Base-by-base conservation (phyloP, 2,888 invertebrate species). In the Drosophila falleni region DNA sequence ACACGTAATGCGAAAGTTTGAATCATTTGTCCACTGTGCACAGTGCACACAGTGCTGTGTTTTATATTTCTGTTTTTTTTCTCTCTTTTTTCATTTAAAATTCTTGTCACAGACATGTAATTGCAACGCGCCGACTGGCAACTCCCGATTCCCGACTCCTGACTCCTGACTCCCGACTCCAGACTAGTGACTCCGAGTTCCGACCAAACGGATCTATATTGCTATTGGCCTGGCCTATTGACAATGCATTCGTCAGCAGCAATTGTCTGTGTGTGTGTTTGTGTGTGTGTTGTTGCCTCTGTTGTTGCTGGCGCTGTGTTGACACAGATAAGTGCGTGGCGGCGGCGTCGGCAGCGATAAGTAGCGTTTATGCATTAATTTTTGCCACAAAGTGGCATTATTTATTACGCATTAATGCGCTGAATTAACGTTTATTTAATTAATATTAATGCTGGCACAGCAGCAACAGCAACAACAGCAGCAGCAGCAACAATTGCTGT, bases 381-480 rank as follows among this genome's bases (percentile, higher is more conserved):
- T 89, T 80, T 71, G 81, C 78, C 71, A 72, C 89, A 84, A 80
- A 74, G 81, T 87, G 74, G 80, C 88, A 89, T 86, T 89, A 86
- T 86, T 86, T 89, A 86, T 86, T 85, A 85, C 88, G 78, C 89
- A 86, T 89, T 87, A 89, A 86, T 87, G 87, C 84, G 89, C 80
- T 86, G 86, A 87, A 89, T 89, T 86, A 87, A 89, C 86, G 89
- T 89, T 87, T 89, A 85, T 89, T 89, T 86, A 89, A 89, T 86
- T 86, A 86, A 86, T 86, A 86, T 85, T 85, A 85, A 85, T 85
- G 85, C 87, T 73, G 72, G 54, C 44, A 46, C 70, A 74, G 77
- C 70, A 41, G 16, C 29, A 60, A 50, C 41, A 74, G 77, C 70
- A 41, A 11, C 29, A 60, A 50, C 41, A 31, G 31, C 53, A 42